Conservation (phyloP, 2,113 vertebrate genomes). For the Pelodiscus sinensis region DNA sequence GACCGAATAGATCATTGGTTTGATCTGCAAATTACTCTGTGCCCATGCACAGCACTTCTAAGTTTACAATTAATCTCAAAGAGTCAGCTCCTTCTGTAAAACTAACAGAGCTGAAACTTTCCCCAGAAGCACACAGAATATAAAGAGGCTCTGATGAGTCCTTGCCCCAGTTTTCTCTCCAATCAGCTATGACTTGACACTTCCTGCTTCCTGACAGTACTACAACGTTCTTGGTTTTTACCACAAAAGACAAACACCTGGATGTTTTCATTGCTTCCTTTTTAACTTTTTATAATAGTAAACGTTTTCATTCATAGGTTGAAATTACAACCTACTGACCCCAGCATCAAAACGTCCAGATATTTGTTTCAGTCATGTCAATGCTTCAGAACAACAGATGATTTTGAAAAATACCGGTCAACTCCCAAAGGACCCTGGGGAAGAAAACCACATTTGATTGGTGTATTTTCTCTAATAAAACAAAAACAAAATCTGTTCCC, state of each 20-base stretch:
- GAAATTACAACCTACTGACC: neutral
- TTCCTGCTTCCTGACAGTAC: neutral
- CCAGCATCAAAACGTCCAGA: neutral
- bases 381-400: neutral
- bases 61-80: neutral
- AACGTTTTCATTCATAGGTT: neutral
- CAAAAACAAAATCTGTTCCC: neutral
- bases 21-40: neutral
- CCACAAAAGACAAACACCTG: neutral
- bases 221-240: neutral
- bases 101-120: neutral
- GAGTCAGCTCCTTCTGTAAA: neutral
- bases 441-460: accelerated
- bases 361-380: neutral
- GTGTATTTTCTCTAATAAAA: neutral
- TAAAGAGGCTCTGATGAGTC: neutral
- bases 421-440: accelerated
- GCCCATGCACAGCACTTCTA: neutral
- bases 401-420: neutral
- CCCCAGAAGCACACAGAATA: neutral
- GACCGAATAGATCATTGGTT: neutral
- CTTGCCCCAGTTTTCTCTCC: neutral
- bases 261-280: neutral
- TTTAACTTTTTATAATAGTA: neutral
- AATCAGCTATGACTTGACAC: neutral